phyloP scores from a whole-genome alignment of 2,113 vertebrate species.

The Bothrops jararaca region DNA sequence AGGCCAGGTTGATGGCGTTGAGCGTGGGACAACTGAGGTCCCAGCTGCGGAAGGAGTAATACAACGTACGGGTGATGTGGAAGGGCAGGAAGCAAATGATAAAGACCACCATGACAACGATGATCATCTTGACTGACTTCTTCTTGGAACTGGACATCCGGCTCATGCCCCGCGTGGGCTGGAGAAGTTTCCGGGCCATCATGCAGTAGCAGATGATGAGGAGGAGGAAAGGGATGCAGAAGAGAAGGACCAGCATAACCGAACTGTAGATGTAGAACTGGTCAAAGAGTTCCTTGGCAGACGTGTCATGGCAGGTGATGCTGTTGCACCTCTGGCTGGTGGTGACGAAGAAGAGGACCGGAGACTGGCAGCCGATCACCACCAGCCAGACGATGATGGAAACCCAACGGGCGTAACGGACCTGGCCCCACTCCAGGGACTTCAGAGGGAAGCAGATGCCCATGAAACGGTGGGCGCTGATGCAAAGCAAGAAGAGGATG shows the following conservation, averaged over 20 bases:
- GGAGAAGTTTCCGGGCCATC: constrained; percentile 83
- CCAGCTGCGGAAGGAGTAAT: constrained; percentile 87
- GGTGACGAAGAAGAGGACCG: constrained; percentile 88
- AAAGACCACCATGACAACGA: constrained; percentile 85
- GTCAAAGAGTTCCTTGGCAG: constrained; percentile 81
- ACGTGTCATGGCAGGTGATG: constrained; percentile 88
- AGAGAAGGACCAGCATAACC: constrained; percentile 82
- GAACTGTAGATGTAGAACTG: constrained; percentile 89
- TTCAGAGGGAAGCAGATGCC: constrained; percentile 86
- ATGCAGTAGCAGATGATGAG: constrained; percentile 88
- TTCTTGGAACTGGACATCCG: constrained; percentile 77
- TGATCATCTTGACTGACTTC: constrained; percentile 93
- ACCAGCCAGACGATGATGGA: constrained; percentile 75
- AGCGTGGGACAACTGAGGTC: constrained; percentile 82
- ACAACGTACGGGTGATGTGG: constrained; percentile 89
- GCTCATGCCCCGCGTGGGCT: constrained; percentile 66
- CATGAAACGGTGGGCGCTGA: constrained; percentile 90
- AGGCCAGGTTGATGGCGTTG: constrained; percentile 84
- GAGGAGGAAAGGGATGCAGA: constrained; percentile 82
- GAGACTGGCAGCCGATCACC: constrained; percentile 81
- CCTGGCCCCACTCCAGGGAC: constrained; percentile 82
- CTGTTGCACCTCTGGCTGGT: constrained; percentile 57
- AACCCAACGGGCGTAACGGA: constrained; percentile 77
- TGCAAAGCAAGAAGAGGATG: constrained; percentile 93
- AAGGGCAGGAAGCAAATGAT: constrained; percentile 93